Evolutionary conservation across 2,888 invertebrate genomes (phyloP).

Genomic region (Lasioglossum zephyrum): DNA sequence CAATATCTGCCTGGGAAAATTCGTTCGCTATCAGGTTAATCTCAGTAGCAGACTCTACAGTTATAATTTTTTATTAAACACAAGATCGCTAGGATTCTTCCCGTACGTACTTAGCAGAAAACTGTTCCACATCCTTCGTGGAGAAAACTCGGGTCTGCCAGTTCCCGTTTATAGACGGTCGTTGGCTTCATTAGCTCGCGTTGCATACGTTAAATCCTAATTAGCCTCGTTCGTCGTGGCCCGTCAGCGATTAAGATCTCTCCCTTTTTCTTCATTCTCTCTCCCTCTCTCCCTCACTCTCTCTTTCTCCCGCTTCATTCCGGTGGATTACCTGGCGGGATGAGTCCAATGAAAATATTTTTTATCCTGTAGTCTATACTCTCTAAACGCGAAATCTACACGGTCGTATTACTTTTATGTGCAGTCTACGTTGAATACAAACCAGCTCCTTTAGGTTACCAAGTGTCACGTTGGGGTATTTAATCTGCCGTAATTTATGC

Average conservation of each 20-base stretch:
- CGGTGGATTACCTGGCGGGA: background rate
- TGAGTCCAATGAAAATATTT: background rate
- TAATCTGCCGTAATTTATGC: background rate
- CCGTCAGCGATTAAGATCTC: slow-evolving; percentile 58
- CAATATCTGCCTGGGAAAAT: background rate
- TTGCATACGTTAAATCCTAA: slow-evolving; percentile 73
- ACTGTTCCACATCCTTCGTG: slow-evolving; percentile 45
- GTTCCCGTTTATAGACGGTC: slow-evolving; percentile 55
- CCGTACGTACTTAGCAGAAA: slow-evolving; percentile 32
- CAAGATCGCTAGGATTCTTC: background rate
- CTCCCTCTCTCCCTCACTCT: slow-evolving; percentile 7
- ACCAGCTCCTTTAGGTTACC: background rate
- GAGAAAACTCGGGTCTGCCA: slow-evolving; percentile 42
- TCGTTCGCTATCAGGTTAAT: background rate
- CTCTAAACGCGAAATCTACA: background rate
- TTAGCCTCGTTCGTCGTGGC: slow-evolving; percentile 66
- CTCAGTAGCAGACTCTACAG: background rate
- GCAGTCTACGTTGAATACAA: background rate
- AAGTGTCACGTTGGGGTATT: background rate
- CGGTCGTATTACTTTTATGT: background rate
- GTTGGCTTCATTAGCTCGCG: slow-evolving; percentile 68
- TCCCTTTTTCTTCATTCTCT: slow-evolving; percentile 22
- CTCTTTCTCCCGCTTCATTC: background rate
- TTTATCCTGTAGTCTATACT: background rate
- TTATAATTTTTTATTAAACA: background rate